Evolutionary conservation across 2,888 invertebrate genomes (phyloP).

Genomic region (Neocrepidodera transversa): DNA sequence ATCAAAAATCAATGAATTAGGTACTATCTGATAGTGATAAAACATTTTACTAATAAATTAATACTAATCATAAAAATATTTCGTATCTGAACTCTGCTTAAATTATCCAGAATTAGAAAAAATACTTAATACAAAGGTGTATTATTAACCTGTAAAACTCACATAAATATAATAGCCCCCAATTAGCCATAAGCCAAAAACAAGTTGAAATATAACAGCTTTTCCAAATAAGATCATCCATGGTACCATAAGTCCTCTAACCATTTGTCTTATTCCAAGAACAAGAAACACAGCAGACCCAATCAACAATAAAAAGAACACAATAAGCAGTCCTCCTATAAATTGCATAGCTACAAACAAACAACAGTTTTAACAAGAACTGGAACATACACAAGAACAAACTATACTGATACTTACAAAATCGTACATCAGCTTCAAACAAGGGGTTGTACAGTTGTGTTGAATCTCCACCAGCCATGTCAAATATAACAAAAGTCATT

Average conservation of each 20-base stretch:
- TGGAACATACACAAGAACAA: background rate
- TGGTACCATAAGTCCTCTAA: constrained; percentile 82
- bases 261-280: constrained; percentile 70
- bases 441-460: constrained; percentile 87
- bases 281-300: constrained; percentile 68
- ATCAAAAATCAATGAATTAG: too few species aligned
- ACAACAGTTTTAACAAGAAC: constrained; percentile 3
- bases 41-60: too few species aligned
- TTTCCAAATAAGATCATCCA: constrained; percentile 77
- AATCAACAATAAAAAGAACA: constrained; percentile 67
- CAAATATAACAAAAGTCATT: constrained; percentile 77
- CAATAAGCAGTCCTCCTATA: constrained; percentile 70
- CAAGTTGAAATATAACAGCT: constrained; percentile 75
- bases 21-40: too few species aligned
- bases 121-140: too few species aligned
- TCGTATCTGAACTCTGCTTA: too few species aligned
- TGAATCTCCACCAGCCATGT: constrained; percentile 87
- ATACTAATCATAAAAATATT: too few species aligned
- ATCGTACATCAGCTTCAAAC: constrained; percentile 84
- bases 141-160: too few species aligned
- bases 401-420: constrained; percentile 76
- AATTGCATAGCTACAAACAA: constrained; percentile 70
- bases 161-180: constrained; percentile 93
- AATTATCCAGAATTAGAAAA: too few species aligned
- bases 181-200: constrained; percentile 84